Conservation (phyloP, 2,797 vertebrate species). For the Scarus forsteni region DNA sequence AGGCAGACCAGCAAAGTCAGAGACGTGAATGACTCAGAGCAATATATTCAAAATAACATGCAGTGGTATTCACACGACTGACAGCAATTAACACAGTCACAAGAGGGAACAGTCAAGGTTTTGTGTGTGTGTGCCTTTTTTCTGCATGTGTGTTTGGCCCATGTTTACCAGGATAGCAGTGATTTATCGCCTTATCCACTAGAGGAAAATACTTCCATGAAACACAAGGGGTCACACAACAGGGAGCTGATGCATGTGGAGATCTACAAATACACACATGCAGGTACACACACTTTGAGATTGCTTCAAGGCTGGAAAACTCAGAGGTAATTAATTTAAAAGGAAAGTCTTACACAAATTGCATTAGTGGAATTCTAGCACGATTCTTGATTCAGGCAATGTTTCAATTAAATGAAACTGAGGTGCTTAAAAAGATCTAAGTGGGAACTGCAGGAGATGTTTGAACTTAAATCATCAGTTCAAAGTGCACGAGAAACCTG, state of each 20-base stretch:
- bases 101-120: conserved; percentile 28
- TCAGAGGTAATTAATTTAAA: conserved; percentile 49
- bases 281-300: conserved; percentile 9
- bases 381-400: conserved; percentile 25
- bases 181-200: conserved; percentile 55
- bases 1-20: conserved; percentile 36
- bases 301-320: conserved; percentile 42
- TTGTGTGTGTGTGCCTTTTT: conserved; percentile 1
- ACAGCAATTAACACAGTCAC: conserved; percentile 40
- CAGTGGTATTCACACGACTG: conserved; percentile 21
- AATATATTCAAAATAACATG: conserved; percentile 48
- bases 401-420: conserved; percentile 47
- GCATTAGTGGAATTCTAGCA: conserved; percentile 31
- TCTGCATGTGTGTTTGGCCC: conserved; percentile 2
- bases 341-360: conserved; percentile 33
- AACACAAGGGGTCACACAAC: conserved; percentile 32
- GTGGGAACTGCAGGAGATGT: conserved; percentile 27
- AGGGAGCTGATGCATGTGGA: conserved; percentile 7
- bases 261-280: not conserved
- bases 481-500: conserved; percentile 13
- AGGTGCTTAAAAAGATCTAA: conserved; percentile 39
- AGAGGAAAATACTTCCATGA: conserved; percentile 42
- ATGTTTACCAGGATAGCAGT: conserved; percentile 47
- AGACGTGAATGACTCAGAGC: conserved; percentile 58
- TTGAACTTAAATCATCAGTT: conserved; percentile 19